These are phyloP conservation scores for Trachelus troglodyta DNA, from an alignment of 2,888 invertebrate species.

Conservation along the genomic window DNA sequence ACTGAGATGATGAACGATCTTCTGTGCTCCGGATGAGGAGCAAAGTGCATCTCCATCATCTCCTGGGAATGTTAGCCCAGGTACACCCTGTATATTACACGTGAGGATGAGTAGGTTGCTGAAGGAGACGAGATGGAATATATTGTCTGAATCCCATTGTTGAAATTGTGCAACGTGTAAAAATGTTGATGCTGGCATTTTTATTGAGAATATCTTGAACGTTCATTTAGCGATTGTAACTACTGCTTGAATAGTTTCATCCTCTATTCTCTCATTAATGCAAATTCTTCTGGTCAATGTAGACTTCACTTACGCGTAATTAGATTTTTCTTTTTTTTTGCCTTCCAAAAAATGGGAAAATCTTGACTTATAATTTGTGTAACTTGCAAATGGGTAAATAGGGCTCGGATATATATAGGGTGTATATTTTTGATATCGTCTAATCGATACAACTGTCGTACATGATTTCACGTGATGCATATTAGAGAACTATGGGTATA, in stretches of 20 bases:
- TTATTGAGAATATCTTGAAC: background rate
- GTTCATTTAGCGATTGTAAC: background rate
- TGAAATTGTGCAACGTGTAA: background rate
- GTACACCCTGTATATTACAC: background rate
- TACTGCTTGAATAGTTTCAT: too few species aligned
- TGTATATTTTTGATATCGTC: background rate
- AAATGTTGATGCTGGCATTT: background rate
- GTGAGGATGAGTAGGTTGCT: background rate
- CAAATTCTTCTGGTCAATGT: background rate
- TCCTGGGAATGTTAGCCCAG: background rate
- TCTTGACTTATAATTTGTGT: background rate
- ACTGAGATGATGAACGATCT: constrained; percentile 25
- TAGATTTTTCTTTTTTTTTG: too few species aligned
- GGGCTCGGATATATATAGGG: background rate
- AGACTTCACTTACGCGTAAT: background rate
- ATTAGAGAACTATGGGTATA: background rate
- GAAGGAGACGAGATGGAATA: background rate
- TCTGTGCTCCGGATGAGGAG: constrained; percentile 14
- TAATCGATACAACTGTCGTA: background rate
- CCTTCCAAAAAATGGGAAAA: background rate
- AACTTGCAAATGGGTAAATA: background rate
- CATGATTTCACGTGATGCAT: background rate
- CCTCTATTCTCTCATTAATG: too few species aligned
- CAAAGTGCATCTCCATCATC: constrained; percentile 11
- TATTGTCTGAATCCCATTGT: background rate